Evolutionary conservation across 2,797 vertebrate genomes (phyloP), one percentile per base, ranked within the genome.

Genomic region (Oryzias dopingdopingensis): DNA sequence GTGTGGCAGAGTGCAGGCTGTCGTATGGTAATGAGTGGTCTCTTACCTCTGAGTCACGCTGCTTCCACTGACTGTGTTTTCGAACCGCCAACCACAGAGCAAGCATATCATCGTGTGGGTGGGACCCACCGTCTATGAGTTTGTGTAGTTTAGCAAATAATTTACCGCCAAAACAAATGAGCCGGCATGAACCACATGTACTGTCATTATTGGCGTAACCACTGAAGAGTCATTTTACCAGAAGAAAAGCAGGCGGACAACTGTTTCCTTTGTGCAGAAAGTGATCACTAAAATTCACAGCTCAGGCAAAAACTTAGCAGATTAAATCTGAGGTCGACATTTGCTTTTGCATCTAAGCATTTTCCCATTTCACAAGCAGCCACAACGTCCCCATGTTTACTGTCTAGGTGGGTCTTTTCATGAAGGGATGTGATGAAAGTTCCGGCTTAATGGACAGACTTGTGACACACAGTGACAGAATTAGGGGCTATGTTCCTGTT

Each of bases 41-140:
- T 57, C 16, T 62, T 16, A 2, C 2, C 42, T 44, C 6, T 84
- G 83, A 83, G 41, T 82, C 83, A 82, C 0, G 6, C 59, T 37
- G 42, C 65, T 75, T 81, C 68, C 70, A 76, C 63, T 80, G 74
- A 82, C 40, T 68, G 48, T 58, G 42, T 65, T 12, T 18, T 42
- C 49, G 61, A 46, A 29, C 57, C 6, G 3, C 20, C 50, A 32
- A 65, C 54, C 54, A 65, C 42, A 4, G 56, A 29, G 17, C 2
- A 7, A 42, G 49, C 32, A 40, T 56, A 18, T 49, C 17, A 49
- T 20, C 41, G 16, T 52, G 53, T 29, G 18, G 51, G 46, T 50
- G 51, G 24, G 37, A 43, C 51, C 52, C 64, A 42, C 79, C 80
- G 49, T 72, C 74, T 51, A 5, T 29, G 45, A 72, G 56, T 58